These are phyloP conservation scores for Sarcophilus harrisii DNA, from an alignment of 2,797 vertebrate genomes.

Conservation along the genomic window DNA sequence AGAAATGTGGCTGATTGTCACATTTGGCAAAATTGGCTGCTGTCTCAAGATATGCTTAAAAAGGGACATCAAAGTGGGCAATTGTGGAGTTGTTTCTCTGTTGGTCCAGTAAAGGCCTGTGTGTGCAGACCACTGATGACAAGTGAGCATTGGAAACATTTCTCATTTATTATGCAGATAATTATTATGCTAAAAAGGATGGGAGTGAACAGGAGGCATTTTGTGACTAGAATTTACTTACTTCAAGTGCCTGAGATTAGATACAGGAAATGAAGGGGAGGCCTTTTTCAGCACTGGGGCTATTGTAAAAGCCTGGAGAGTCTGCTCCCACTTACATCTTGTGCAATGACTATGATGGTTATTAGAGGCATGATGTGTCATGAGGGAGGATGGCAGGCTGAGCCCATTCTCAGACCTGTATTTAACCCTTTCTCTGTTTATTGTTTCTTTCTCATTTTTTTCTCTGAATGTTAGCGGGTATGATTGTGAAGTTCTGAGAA, in stretches of 20 bases:
- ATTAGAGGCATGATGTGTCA: background rate
- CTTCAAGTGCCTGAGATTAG: constrained; percentile 25
- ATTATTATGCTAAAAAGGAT: background rate
- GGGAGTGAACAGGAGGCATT: background rate
- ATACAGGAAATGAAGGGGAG: background rate
- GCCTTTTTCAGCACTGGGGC: background rate
- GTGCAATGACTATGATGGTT: background rate
- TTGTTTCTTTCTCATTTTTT: constrained; percentile 42
- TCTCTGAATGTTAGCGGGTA: constrained; percentile 50
- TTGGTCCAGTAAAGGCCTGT: constrained; percentile 21
- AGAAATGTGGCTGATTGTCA: background rate
- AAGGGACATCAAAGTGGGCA: constrained; percentile 14
- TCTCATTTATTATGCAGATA: constrained; percentile 42
- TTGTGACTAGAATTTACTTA: constrained; percentile 21
- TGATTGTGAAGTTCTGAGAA: constrained; percentile 46
- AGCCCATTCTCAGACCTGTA: background rate
- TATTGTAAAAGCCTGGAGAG: background rate
- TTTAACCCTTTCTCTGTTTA: constrained; percentile 50
- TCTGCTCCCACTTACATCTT: background rate
- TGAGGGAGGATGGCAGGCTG: constrained; percentile 12
- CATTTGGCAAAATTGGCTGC: constrained; percentile 2
- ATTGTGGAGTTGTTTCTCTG: constrained; percentile 40
- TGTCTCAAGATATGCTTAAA: background rate
- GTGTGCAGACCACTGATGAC: background rate
- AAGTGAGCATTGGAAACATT: constrained; percentile 11